Base-by-base conservation (phyloP, 2,113 vertebrate species). In the Zosterops pallidus region DNA sequence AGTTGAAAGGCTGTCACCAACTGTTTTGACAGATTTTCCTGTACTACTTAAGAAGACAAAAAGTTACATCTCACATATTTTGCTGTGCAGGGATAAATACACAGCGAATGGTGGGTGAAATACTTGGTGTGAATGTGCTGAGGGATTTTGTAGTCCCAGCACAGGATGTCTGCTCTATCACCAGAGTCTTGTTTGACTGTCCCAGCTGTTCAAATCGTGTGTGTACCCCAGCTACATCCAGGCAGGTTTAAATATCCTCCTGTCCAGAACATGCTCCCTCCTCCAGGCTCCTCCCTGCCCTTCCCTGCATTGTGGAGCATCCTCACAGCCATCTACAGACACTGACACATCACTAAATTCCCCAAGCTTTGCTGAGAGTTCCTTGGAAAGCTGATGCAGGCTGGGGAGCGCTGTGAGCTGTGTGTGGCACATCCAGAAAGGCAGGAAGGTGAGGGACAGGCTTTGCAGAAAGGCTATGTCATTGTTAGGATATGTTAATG, bases 401-500 rank as follows among this genome's bases (percentile, higher is more conserved):
- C 53, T 53, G 67, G 24, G 39, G 50, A 62, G 59, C 76, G 31
- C 44, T 14, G 39, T 47, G 44, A 63, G n/a, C 57, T 22, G 11
- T 56, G 3, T 28, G 39, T 1, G 5, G 25, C 49, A 12, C 19
- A 4, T 50, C 7, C 14, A 12, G 65, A 59, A 46, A 21, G 37
- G 39, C 49, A 46, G 52, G 50, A 46, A 14, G 42, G 46, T 0
- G 2, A 65, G 44, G 50, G 24, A n/a, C 12, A 2, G 0, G 2
- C 52, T 90, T 78, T 67, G 39, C 79, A 55, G 33, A 39, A 9
- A 19, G 41, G 26, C 29, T 75, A 65, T 1, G 44, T 23, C 76
- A 3, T 39, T 37, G 7, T 31, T 56, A 8, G 56, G 42, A 7
- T 28, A 1, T 5, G 8, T 49, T 81, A n/a, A 26, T 1, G 2